Evolutionary conservation across 2,113 vertebrate species (phyloP), one percentile per base, ranked within the genome.

Genomic region (Bubo blakistoni): DNA sequence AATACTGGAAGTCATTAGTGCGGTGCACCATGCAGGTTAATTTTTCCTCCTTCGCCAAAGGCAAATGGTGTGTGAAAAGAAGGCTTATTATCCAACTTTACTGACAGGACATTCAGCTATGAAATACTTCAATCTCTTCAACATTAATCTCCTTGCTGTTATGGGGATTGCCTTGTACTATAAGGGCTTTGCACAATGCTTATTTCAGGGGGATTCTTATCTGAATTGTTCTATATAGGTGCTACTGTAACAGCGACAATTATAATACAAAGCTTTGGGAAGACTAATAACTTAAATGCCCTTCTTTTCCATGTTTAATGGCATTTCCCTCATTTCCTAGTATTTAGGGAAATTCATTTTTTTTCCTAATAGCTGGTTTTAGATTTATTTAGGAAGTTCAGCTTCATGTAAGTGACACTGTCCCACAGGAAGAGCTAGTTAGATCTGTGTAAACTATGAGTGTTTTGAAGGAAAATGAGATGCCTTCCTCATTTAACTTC

Each of bases 11-110:
- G 54, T 58, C 90, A 17, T 86, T 81, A 66, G 25, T 47, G 47
- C 9, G 1, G 40, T 26, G n/a, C 63, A 38, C n/a, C 0, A 0
- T 57, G 81, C 70, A 58, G 81, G 74, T 46, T 69, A 67, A 73
- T 94, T 91, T 90, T 38, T 70, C 59, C 54, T 72, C 57, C 47
- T 84, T 71, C 6, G 1, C 58, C 82, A 36, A 54, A 76, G 46
- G 84, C 40, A 82, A 95, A 82, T 77, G 78, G 54, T n/a, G 46
- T 94, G 79, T 94, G 90, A 95, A 96, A 91, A 82, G 57, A 58
- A 76, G 58, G 70, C 58, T 90, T 95, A 69, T 88, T 93, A 80
- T 77, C 42, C 6, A 8, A 3, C 66, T 93, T 61, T 12, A 55
- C 66, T 38, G 81, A 81, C 67, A 82, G 78, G 61, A 90, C 62